These are phyloP conservation scores for Parauchenoglanis ngamensis DNA, from an alignment of 2,797 vertebrate genomes.

Conservation along the genomic window DNA sequence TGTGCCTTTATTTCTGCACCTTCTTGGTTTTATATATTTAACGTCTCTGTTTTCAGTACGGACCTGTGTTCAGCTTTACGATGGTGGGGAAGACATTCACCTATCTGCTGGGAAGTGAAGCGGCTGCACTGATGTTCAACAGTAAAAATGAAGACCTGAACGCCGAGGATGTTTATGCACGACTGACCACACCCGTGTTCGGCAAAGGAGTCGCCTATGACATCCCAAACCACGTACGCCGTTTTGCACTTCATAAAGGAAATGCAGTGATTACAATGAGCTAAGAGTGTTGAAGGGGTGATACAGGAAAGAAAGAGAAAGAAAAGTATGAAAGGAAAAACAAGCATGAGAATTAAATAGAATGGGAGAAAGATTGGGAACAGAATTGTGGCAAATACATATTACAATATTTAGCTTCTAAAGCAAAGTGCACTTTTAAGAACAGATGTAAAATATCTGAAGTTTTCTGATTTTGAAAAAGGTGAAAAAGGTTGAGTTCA, in stretches of 20 bases:
- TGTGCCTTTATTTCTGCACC: conserved; percentile 13
- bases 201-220: conserved; percentile 96
- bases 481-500: no score
- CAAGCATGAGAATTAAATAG: no score
- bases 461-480: not conserved
- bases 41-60: conserved; percentile 77
- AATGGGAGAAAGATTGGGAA: not conserved
- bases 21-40: not conserved
- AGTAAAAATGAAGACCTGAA: conserved; percentile 97
- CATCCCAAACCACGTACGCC: conserved; percentile 87
- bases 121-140: conserved; percentile 91
- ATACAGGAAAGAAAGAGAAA: not conserved
- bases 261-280: not conserved
- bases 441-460: not conserved
- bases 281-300: no score
- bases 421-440: not conserved
- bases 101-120: conserved; percentile 92
- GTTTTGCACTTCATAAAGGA: not conserved
- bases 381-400: not conserved
- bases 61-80: conserved; percentile 96
- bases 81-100: conserved; percentile 98
- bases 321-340: no score
- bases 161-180: conserved; percentile 93
- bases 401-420: not conserved
- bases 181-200: conserved; percentile 93